Percentiles rank a stretch among this genome's conserved stretches.
phyloP scores from a whole-genome alignment of 2,888 invertebrate genomes.

The Lysandra coridon region DNA sequence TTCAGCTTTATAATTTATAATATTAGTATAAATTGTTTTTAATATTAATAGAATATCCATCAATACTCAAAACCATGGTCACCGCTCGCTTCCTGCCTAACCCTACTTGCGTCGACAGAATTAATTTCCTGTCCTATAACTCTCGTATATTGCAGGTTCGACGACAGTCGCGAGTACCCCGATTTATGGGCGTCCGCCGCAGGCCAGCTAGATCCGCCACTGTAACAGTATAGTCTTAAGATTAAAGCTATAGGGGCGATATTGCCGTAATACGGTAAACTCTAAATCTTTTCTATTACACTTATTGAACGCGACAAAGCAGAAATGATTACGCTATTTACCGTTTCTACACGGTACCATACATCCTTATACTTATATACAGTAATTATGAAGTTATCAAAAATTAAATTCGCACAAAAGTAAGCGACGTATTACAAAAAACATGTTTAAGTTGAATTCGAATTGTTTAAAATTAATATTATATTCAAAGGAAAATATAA shows the following conservation, averaged over 20 bases:
- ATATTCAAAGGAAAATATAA: no score
- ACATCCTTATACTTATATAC: background rate
- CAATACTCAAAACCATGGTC: conserved; percentile 41
- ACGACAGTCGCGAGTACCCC: conserved; percentile 69
- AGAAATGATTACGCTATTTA: conserved; percentile 3
- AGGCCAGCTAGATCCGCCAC: conserved; percentile 49
- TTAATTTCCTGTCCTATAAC: conserved; percentile 79
- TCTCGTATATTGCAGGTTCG: conserved; percentile 76
- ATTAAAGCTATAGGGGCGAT: background rate
- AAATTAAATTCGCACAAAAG: no score
- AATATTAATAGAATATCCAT: background rate
- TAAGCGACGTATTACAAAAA: no score
- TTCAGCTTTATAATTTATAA: no score
- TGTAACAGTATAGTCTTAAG: conserved; percentile 28
- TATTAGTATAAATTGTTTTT: no score
- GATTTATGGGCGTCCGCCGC: conserved; percentile 71
- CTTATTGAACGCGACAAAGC: conserved; percentile 1
- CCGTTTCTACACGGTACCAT: background rate
- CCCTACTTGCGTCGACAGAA: conserved; percentile 76
- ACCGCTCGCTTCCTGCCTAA: conserved; percentile 55
- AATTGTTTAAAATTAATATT: no score
- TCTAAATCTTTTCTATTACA: conserved; percentile 14
- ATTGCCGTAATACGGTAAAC: background rate
- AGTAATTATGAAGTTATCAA: no score
- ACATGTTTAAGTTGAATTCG: no score